Conservation (phyloP, 2,113 vertebrate species). For the Coptodon bakossiorum region DNA sequence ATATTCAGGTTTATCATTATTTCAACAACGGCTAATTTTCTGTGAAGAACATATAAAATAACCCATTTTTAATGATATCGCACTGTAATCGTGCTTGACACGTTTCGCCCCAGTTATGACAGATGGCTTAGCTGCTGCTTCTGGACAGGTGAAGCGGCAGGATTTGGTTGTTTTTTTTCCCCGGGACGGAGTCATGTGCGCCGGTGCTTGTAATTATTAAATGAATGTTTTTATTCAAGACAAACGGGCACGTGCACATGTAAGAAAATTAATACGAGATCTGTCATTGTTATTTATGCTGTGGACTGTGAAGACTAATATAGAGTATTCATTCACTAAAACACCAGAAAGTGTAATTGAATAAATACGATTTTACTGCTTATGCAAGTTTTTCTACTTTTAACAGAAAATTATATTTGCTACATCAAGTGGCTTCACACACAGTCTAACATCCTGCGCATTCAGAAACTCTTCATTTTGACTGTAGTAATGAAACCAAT, state of each 20-base stretch:
- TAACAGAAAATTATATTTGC: neutral
- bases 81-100: neutral
- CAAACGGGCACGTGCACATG: neutral
- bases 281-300: neutral
- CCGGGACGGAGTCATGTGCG: neutral
- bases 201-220: neutral
- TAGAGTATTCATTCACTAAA: neutral
- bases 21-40: neutral
- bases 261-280: neutral
- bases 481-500: neutral
- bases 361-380: neutral
- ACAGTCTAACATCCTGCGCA: neutral
- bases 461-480: neutral
- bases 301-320: neutral
- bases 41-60: neutral
- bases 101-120: neutral
- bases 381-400: neutral
- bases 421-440: accelerated
- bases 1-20: neutral
- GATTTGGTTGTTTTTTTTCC: neutral
- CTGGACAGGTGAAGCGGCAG: neutral
- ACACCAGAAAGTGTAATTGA: neutral
- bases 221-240: neutral
- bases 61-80: neutral
- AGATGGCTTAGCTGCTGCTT: neutral